Evolutionary conservation across 2,888 invertebrate species (phyloP).

Genomic region (Galerucella pusilla): DNA sequence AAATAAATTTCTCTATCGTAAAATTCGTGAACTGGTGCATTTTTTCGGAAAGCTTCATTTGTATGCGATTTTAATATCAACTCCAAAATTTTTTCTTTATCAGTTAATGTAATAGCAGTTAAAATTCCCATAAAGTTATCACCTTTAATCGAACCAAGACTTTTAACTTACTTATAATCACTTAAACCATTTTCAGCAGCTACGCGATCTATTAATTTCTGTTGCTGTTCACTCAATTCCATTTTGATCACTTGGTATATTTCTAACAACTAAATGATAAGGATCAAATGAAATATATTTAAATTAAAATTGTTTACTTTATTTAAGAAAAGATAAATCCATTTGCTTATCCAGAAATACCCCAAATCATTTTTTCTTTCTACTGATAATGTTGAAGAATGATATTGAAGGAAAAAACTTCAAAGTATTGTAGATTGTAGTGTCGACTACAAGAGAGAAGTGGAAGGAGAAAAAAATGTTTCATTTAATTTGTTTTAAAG

Average conservation of each 20-base stretch:
- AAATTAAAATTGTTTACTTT: no score
- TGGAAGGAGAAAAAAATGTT: no score
- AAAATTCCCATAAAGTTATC: conserved; percentile 48
- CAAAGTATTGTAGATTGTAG: no score
- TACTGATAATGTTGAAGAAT: no score
- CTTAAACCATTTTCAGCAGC: conserved; percentile 30
- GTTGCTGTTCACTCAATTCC: conserved; percentile 23
- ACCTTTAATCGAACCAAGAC: conserved; percentile 28
- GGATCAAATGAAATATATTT: no score
- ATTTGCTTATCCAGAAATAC: no score
- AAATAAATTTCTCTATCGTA: conserved; percentile 54
- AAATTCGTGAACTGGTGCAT: conserved; percentile 40
- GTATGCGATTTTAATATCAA: conserved; percentile 54
- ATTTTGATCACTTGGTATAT: not conserved
- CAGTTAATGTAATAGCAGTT: conserved; percentile 36
- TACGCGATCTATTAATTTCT: conserved; percentile 20
- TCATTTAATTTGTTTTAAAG: no score
- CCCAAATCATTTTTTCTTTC: no score
- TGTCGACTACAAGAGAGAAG: no score
- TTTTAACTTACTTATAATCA: conserved; percentile 8
- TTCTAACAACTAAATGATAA: not conserved
- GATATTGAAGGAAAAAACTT: no score
- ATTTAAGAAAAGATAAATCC: no score
- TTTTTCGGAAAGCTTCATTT: conserved; percentile 46
- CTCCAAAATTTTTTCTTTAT: conserved; percentile 36